Base-by-base conservation (phyloP, 2,888 invertebrate species). In the Dryocosmus kuriphilus region DNA sequence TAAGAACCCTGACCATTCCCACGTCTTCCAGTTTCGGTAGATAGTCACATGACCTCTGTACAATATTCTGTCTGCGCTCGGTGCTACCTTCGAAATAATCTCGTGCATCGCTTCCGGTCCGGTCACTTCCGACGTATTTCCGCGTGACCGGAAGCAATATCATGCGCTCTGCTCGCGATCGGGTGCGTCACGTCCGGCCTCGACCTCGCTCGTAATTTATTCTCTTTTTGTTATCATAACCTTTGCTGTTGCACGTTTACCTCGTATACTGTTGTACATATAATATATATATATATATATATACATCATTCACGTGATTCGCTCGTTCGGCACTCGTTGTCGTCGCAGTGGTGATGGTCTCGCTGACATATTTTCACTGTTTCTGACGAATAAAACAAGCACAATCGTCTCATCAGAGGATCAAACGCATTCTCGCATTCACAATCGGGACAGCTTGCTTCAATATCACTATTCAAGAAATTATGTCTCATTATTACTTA, bases 1-100 rank as follows among this genome's bases (percentile, higher is more conserved):
- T 11, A 71, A 71, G 27, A 80, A 75, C 77, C 79, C 75, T 83
- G 61, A 76, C 77, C 75, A 78, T 77, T 81, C 83, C 86, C 76
- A 84, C 73, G 87, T 87, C 87, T 87, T 87, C 87, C 87, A 87
- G 82, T 85, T 85, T 85, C 46, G 30, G 30, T 82, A 85, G 83
- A 84, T 77, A 80, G 67, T 78, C 63, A 75, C 76, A 71, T 30
- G 71, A 71, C 71, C 71, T 71, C 51, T 51, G n/a, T 51, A 71
- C 30, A 55, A 55, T 55, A 71, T 71, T 71, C 22, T 55, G 30
- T 51, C 71, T 46, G 30, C 71, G 51, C 71, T 32, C 51, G 14
- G 14, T 55, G 30, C 71, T 71, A 71, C 71, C 71, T 71, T 71
- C 32, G 71, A 71, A 71, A 71, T 71, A 71, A 71, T 71, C 71